These are phyloP conservation scores for Bufo bufo DNA, from an alignment of 2,113 vertebrate species.

Conservation along the genomic window DNA sequence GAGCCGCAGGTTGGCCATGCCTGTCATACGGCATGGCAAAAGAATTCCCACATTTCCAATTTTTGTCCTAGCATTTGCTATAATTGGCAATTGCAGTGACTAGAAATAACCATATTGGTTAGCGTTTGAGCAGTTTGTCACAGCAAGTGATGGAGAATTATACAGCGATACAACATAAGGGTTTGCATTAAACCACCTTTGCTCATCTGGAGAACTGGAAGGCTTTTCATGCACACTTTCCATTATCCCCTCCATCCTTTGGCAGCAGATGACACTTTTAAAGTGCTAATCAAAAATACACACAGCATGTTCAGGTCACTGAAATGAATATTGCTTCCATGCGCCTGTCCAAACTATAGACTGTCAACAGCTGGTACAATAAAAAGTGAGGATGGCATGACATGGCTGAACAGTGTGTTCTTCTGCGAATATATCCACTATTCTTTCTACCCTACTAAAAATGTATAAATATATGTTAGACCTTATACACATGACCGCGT, in stretches of 20 bases:
- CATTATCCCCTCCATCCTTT: conserved; percentile 33
- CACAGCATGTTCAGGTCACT: conserved; percentile 42
- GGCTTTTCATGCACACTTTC: conserved; percentile 17
- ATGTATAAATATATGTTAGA: not conserved
- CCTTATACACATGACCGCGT: no score
- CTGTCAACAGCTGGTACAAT: conserved; percentile 39
- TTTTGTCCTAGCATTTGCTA: not conserved
- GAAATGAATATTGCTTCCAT: conserved; percentile 45
- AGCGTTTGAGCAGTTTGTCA: not conserved
- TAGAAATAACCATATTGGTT: not conserved
- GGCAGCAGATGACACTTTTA: conserved; percentile 26
- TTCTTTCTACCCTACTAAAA: not conserved
- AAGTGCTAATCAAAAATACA: conserved; percentile 45
- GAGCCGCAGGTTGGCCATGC: no score
- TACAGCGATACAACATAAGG: not conserved
- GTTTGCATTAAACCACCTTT: conserved; percentile 18
- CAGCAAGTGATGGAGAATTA: not conserved
- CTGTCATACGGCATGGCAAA: not conserved
- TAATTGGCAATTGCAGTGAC: not conserved
- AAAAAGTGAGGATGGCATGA: not conserved
- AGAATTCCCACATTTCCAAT: not conserved
- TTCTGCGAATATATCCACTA: not conserved
- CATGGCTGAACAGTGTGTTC: not conserved
- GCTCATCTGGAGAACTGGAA: not conserved
- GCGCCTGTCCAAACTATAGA: conserved; percentile 25